Base-by-base conservation (phyloP, 2,888 invertebrate genomes). In the Adineta ricciae region DNA sequence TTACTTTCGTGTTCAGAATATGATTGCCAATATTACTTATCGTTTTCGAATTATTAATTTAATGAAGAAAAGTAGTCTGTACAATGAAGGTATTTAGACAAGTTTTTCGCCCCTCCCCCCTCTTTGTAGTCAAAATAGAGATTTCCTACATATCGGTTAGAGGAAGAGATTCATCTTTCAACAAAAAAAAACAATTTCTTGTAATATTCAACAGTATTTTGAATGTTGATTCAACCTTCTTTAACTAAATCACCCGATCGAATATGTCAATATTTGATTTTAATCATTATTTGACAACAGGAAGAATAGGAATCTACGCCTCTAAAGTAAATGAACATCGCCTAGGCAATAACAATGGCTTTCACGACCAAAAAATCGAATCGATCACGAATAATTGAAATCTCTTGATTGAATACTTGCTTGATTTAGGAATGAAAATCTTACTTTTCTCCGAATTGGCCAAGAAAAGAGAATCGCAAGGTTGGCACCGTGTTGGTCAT, bases 401-500 rank as follows among this genome's bases (percentile, higher is more conserved):
- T n/a, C n/a, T n/a, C n/a, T n/a, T n/a, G n/a, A n/a, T n/a, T n/a
- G n/a, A n/a, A n/a, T n/a, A n/a, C n/a, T n/a, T 19, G 1, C 2
- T 73, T 73, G 36, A 16, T 38, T 38, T 38, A 73, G 73, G 73
- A 2, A 78, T 78, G 78, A 93, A 93, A 89, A 96, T 96, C 84
- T 91, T 96, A 87, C 92, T 96, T 91, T 97, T 96, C 91, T 96
- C 96, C 36, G 94, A 93, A 85, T 94, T 94, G 90, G 94, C 95
- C 90, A 95, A 95, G 21, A 93, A 93, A 88, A 91, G 94, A 87
- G 93, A 94, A 90, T 93, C 93, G 85, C 93, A 95, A 87, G 96
- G 96, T 83, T 97, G 96, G 96, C 92, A 93, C 89, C 92, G 96
- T 89, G 95, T 94, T 89, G 96, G 96, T n/a, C 93, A 94, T 87